These are phyloP conservation scores for Diprion similis DNA, from an alignment of 1,140 invertebrate species.

Conservation along the genomic window DNA sequence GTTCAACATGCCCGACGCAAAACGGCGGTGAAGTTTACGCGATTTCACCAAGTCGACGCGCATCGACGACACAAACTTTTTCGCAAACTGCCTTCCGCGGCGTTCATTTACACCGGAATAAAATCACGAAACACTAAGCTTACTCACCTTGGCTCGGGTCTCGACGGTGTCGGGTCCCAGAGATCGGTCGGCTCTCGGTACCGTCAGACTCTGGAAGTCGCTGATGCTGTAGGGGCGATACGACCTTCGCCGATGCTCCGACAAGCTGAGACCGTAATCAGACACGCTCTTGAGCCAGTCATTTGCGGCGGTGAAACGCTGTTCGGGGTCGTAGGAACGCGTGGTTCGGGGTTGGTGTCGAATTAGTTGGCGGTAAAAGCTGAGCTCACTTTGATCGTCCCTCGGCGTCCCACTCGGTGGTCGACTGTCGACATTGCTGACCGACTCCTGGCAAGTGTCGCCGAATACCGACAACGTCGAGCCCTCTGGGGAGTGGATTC, in stretches of 20 bases:
- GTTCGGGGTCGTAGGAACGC: constrained; percentile 14
- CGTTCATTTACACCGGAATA: not conserved
- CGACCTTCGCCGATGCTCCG: constrained; percentile 10
- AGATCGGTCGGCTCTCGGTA: constrained; percentile 41
- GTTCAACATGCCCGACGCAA: not conserved
- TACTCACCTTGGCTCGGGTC: constrained; percentile 34
- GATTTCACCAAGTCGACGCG: not conserved
- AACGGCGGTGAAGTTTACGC: not conserved
- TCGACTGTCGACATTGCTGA: constrained; percentile 33
- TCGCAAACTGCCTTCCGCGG: not conserved
- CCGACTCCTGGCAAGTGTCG: constrained; percentile 40
- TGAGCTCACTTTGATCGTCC: constrained; percentile 46
- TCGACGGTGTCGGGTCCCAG: constrained; percentile 38
- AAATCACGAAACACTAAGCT: not conserved
- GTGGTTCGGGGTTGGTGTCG: constrained; percentile 14
- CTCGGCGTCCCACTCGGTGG: constrained; percentile 31
- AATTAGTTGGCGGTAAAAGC: constrained; percentile 46
- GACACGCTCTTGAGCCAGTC: constrained; percentile 16
- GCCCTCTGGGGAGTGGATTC: constrained; percentile 39
- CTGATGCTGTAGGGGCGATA: constrained; percentile 43
- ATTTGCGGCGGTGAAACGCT: not conserved
- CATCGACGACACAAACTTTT: not conserved
- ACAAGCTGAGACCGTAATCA: constrained; percentile 25
- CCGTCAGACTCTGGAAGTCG: constrained; percentile 35
- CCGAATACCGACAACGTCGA: constrained; percentile 49